phyloP scores from a whole-genome alignment of 2,888 invertebrate species.

The Netelia fuscicornis region DNA sequence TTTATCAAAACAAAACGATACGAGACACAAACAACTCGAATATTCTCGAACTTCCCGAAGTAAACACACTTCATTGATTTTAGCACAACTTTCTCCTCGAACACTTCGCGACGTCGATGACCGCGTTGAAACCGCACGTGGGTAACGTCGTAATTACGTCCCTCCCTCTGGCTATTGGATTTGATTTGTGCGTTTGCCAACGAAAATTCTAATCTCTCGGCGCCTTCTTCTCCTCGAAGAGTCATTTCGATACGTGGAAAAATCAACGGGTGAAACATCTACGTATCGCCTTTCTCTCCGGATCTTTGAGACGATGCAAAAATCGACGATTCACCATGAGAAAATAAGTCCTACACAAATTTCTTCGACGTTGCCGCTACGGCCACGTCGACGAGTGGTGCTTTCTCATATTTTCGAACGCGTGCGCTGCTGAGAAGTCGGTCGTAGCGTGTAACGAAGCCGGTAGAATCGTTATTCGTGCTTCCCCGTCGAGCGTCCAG shows the following conservation, averaged over 20 bases:
- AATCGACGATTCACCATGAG: slow-evolving; percentile 36
- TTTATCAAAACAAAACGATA: background rate
- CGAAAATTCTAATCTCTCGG: slow-evolving; percentile 8
- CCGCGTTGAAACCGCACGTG: slow-evolving; percentile 21
- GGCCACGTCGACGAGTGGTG: slow-evolving; percentile 3
- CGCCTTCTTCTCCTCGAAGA: background rate
- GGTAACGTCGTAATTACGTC: slow-evolving; percentile 25
- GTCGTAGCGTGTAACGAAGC: slow-evolving; percentile 19
- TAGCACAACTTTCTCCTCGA: slow-evolving; percentile 61
- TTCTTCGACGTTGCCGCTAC: slow-evolving; percentile 22
- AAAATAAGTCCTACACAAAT: slow-evolving; percentile 31
- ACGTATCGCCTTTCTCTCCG: slow-evolving; percentile 81
- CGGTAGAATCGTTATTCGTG: background rate
- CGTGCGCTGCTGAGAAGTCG: slow-evolving; percentile 7
- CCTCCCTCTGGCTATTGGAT: slow-evolving; percentile 26
- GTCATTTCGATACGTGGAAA: slow-evolving; percentile 36
- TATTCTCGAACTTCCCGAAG: slow-evolving; percentile 16
- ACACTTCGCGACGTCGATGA: slow-evolving; percentile 41
- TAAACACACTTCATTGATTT: slow-evolving; percentile 37
- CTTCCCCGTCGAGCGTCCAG: background rate
- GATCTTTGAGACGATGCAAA: slow-evolving; percentile 71
- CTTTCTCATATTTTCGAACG: slow-evolving; percentile 37
- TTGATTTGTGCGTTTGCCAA: slow-evolving; percentile 34
- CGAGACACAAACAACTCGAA: background rate
- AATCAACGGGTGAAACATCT: slow-evolving; percentile 19